These are phyloP conservation scores for Asobara japonica DNA, from an alignment of 1,140 invertebrate genomes.

Conservation along the genomic window DNA sequence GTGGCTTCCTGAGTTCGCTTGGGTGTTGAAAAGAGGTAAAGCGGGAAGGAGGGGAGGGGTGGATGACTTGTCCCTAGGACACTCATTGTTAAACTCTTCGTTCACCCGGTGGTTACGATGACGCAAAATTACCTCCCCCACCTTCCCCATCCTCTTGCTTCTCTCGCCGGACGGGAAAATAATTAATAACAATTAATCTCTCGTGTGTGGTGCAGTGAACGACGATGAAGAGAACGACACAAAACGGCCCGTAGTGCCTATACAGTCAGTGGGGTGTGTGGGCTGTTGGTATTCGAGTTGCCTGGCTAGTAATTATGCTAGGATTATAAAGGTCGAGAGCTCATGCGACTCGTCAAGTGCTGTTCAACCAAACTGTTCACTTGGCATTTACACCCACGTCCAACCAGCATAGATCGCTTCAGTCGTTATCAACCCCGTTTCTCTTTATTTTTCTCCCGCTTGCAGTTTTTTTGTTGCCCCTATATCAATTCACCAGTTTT, in stretches of 20 bases:
- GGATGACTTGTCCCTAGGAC: not conserved
- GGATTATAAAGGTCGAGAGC: slow-evolving; percentile 66
- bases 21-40: not conserved
- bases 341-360: slow-evolving; percentile 51
- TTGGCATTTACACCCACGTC: slow-evolving; percentile 55
- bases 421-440: slow-evolving; percentile 15
- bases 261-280: not conserved
- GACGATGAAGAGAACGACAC: slow-evolving; percentile 14
- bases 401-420: slow-evolving; percentile 24
- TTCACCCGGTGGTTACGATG: slow-evolving; percentile 50
- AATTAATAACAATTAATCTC: slow-evolving; percentile 69
- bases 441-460: slow-evolving; percentile 31
- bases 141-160: not conserved
- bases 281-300: slow-evolving; percentile 38
- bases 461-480: no score
- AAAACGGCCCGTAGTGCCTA: slow-evolving; percentile 13
- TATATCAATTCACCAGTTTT: not conserved
- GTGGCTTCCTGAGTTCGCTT: slow-evolving; percentile 5
- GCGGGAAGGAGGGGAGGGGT: not conserved
- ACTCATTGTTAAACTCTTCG: slow-evolving; percentile 58
- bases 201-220: slow-evolving; percentile 48
- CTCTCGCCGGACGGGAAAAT: slow-evolving; percentile 53
- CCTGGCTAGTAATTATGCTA: slow-evolving; percentile 62
- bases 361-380: slow-evolving; percentile 66
- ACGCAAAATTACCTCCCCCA: slow-evolving; percentile 58